Conservation (phyloP, 2,888 invertebrate genomes). For the Pseudococcus longispinus region DNA sequence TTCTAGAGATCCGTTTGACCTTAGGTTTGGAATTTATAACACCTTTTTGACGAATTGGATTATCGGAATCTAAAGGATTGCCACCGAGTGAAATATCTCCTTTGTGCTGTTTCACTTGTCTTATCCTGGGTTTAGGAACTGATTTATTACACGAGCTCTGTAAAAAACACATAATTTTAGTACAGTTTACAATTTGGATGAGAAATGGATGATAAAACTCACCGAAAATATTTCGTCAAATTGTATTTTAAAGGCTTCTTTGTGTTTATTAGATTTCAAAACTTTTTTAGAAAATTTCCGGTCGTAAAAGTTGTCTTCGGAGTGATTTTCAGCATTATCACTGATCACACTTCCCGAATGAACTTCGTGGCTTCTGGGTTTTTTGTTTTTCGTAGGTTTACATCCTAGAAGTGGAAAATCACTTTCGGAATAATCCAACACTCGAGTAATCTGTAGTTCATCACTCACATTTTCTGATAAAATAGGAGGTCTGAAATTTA, state of each 20-base stretch:
- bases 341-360: not conserved
- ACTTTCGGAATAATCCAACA: slow-evolving; percentile 40
- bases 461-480: not conserved
- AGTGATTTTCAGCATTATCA: not conserved
- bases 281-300: slow-evolving; percentile 5
- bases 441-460: not conserved
- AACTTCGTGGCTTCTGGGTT: not conserved
- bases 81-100: slow-evolving; percentile 10
- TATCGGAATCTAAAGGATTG: slow-evolving; percentile 46
- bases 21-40: not conserved
- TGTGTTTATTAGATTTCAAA: slow-evolving; percentile 30
- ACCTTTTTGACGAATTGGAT: slow-evolving; percentile 46
- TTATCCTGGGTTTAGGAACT: not conserved
- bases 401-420: slow-evolving; percentile 32
- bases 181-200: not conserved
- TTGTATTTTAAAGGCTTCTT: slow-evolving; percentile 22
- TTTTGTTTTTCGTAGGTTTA: not conserved
- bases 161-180: not conserved
- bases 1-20: slow-evolving; percentile 19
- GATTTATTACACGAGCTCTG: not conserved
- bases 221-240: slow-evolving; percentile 29
- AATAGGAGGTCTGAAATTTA: not conserved
- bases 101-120: not conserved
- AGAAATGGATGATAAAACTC: not conserved
- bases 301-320: not conserved